These are phyloP conservation scores for Vombatus ursinus DNA, from an alignment of 2,113 vertebrate genomes.

Conservation along the genomic window DNA sequence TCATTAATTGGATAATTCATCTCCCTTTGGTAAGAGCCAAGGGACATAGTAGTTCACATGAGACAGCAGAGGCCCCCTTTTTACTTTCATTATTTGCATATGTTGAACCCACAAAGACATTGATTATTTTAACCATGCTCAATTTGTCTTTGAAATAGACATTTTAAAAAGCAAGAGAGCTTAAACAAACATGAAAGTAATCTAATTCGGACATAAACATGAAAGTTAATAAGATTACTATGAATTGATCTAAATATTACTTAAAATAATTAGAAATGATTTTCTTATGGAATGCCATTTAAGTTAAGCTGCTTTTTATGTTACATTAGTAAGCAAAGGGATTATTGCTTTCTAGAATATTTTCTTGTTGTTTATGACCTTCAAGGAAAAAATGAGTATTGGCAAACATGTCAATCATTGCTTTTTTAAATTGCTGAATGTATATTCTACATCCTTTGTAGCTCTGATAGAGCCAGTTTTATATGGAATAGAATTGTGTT, in stretches of 20 bases:
- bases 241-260: constrained; percentile 95
- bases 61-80: constrained; percentile 57
- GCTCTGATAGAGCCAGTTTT: constrained; percentile 19
- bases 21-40: constrained; percentile 49
- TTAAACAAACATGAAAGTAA: constrained; percentile 94
- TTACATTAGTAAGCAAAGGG: constrained; percentile 76
- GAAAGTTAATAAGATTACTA: constrained; percentile 93
- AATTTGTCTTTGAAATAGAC: constrained; percentile 91
- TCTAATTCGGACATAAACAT: constrained; percentile 91
- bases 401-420: constrained; percentile 65
- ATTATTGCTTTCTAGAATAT: constrained; percentile 82
- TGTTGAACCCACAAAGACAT: constrained; percentile 81
- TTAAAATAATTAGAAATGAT: constrained; percentile 98
- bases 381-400: constrained; percentile 71
- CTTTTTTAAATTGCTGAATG: constrained; percentile 22
- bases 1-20: constrained; percentile 54
- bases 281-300: constrained; percentile 84
- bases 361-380: constrained; percentile 79
- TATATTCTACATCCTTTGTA: background rate
- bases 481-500: constrained; percentile 20
- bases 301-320: constrained; percentile 78
- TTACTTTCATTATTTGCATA: constrained; percentile 80
- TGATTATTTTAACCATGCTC: constrained; percentile 86
- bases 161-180: constrained; percentile 89
- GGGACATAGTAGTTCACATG: constrained; percentile 26